Conservation (phyloP, 2,797 vertebrate species). For the Vultur gryphus region DNA sequence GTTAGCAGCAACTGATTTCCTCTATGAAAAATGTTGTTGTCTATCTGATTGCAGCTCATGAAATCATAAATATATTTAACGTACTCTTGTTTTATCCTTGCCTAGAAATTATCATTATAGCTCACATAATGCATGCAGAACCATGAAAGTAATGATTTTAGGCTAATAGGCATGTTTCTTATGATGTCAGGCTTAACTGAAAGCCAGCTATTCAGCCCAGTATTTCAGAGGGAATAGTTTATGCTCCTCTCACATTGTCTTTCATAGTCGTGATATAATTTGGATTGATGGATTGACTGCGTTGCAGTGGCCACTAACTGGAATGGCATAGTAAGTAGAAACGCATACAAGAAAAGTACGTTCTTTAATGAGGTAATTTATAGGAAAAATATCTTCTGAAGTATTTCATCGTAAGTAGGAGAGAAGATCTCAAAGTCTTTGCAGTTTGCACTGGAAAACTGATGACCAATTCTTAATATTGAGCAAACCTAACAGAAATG, state of each 20-base stretch:
- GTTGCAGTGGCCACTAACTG: not conserved
- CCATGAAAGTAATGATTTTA: not conserved
- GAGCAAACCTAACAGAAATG: not conserved
- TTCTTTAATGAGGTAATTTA: not conserved
- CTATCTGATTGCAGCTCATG: not conserved
- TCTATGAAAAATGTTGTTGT: not conserved
- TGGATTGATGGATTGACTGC: not conserved
- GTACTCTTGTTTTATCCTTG: not conserved
- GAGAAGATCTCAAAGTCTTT: not conserved
- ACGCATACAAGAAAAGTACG: not conserved
- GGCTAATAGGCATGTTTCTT: not conserved
- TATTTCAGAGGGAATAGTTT: not conserved
- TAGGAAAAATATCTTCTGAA: not conserved
- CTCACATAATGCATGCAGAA: not conserved
- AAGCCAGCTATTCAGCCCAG: not conserved
- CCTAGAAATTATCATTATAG: not conserved
- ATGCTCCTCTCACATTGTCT: not conserved
- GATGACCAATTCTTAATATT: not conserved
- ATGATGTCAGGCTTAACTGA: not conserved
- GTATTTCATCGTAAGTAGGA: not conserved
- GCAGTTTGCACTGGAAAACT: not conserved
- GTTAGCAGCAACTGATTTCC: not conserved
- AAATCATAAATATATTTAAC: not conserved
- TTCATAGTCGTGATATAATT: not conserved
- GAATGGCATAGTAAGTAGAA: not conserved